Evolutionary conservation across 2,888 invertebrate species (phyloP), one percentile per base, ranked within the genome.

Genomic region (Allygus modestus): DNA sequence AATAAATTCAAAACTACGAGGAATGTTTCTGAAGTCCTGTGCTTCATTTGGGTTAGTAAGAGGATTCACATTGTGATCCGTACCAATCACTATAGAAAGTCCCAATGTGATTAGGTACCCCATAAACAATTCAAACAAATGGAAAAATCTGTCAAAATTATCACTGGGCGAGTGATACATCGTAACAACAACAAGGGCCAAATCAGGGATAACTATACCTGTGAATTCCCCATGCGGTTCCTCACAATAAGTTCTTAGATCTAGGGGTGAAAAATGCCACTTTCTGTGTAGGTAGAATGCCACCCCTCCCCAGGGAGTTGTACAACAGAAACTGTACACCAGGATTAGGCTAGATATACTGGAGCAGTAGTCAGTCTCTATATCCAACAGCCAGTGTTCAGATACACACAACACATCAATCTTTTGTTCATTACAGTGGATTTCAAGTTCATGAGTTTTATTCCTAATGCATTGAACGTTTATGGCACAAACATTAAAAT

Each of bases 11-110:
- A 46, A 46, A 46, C 46, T 46, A 46, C 46, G 46, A 1, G 12
- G 12, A 17, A 46, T 46, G 12, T 46, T 46, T 15, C 12, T 11
- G 9, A 61, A 23, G 20, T 61, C 61, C 1, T 17, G 15, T 26
- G 75, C 17, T 75, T 41, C 77, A 0, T 31, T 37, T 1, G 77
- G 7, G 20, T 20, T n/a, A n/a, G n/a, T n/a, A 15, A 33, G n/a
- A 5, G 37, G 37, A 41, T 75, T 23, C 26, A 75, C 37, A 41
- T 75, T 75, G 15, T 75, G 77, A 37, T 37, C 37, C 11, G 23
- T 23, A 23, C 28, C 61, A 7, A 61, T 61, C 4, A 61, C 5
- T 7, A 61, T 23, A 23, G 61, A 15, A 1, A 28, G 23, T 7
- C 28, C 28, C n/a, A n/a, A n/a, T n/a, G n/a, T n/a, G n/a, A n/a